Conservation (phyloP, 2,797 vertebrate genomes). For the Scolopax bukidnonensis region DNA sequence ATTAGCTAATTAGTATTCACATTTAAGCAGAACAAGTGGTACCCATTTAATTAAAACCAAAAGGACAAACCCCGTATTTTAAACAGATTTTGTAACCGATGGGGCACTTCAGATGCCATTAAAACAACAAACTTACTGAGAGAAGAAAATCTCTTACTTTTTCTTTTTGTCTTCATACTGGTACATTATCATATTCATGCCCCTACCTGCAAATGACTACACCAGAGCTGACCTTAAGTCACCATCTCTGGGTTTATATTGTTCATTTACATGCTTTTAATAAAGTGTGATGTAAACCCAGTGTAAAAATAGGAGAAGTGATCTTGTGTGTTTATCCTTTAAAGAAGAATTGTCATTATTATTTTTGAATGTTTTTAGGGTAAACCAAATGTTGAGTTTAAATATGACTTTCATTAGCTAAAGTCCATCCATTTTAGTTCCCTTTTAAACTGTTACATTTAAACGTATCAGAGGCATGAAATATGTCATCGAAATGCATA, state of each 20-base stretch:
- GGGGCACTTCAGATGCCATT: neutral
- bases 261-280: neutral
- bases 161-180: neutral
- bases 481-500: constrained; percentile 51
- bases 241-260: neutral
- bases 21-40: constrained; percentile 63
- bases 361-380: neutral
- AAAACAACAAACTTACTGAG: neutral
- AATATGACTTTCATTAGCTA: constrained; percentile 10
- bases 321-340: neutral
- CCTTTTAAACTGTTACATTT: constrained; percentile 39
- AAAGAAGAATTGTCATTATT: neutral
- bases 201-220: neutral
- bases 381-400: constrained; percentile 9
- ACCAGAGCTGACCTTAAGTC: neutral
- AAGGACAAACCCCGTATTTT: neutral
- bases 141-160: too few relatives aligned
- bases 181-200: neutral
- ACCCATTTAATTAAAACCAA: constrained; percentile 4
- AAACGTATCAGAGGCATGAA: constrained; percentile 52
- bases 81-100: neutral
- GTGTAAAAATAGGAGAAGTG: neutral
- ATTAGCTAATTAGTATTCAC: constrained; percentile 71
- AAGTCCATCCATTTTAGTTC: constrained; percentile 29
- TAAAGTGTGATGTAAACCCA: neutral